Evolutionary conservation across 2,888 invertebrate genomes (phyloP), one percentile per base, ranked within the genome.

Genomic region (Parasteatoda lunata): DNA sequence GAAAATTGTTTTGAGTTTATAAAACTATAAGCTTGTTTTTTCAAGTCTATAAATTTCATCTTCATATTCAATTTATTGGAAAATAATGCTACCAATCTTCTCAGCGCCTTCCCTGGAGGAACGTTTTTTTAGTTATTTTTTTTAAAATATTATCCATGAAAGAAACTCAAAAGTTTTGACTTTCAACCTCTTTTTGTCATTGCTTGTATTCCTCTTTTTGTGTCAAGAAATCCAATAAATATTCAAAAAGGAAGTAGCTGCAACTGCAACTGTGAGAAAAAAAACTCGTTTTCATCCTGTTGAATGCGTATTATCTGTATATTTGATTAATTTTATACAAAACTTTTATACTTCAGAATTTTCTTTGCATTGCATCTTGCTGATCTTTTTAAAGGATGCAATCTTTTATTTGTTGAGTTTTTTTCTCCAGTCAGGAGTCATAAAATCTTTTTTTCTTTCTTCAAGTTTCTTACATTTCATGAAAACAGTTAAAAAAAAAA

Each of bases 301-400:
- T 78, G 78, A 78, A 78, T 78, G 78, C 70, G 69, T 78, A 78
- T 78, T 78, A 78, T 78, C 78, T 78, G 78, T 78, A 78, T 78
- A 78, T 78, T 78, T 78, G 78, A 78, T 78, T 78, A 78, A 78
- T 78, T 78, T 78, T 78, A 78, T 78, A 78, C 78, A 78, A 78
- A 78, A 78, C 78, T 78, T 78, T 30, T 78, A 70, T 78, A 70
- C 70, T 78, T 59, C 15, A 3, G 59, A 78, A 9, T 69, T 78
- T 70, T 78, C 52, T 70, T 59, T 78, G 15, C 49, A 49, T 8
- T 70, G 30, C 30, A 9, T 59, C 9, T 59, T 13, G 59, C 9
- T 13, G 59, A n/a, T 59, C 59, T 59, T 59, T 59, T 59, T 59
- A 4, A 59, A 59, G 9, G 59, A 59, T 13, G n/a, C n/a, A 59